These are phyloP conservation scores for Ifrita kowaldi DNA, from an alignment of 2,113 vertebrate genomes.

Conservation along the genomic window DNA sequence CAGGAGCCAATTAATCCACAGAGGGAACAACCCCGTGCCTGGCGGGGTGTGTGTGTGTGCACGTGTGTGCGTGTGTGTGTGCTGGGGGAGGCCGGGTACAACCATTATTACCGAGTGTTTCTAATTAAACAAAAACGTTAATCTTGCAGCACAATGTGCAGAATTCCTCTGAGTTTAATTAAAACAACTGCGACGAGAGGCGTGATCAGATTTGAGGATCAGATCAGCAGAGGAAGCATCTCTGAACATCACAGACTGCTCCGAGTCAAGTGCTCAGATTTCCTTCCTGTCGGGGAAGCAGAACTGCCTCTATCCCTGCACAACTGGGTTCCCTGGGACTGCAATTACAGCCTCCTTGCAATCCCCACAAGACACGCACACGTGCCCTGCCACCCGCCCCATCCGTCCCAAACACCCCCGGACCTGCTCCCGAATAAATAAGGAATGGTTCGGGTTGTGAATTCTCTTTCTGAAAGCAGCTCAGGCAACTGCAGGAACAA, in stretches of 20 bases:
- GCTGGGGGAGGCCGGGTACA: neutral
- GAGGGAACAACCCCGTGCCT: neutral
- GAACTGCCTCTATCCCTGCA: neutral
- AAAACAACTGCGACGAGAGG: conserved; percentile 65
- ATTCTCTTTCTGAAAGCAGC: neutral
- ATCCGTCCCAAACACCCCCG: neutral
- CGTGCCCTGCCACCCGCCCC: neutral
- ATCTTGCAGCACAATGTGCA: conserved; percentile 57
- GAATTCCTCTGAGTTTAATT: conserved; percentile 76
- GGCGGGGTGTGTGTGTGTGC: neutral
- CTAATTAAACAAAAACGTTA: conserved; percentile 77
- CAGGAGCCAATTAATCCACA: neutral
- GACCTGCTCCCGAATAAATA: neutral
- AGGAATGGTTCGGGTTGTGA: neutral
- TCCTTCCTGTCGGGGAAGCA: conserved; percentile 26
- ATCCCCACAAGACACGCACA: neutral
- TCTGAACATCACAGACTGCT: neutral
- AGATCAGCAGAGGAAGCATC: neutral
- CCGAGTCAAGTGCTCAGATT: neutral
- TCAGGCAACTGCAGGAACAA: neutral
- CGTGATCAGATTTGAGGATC: conserved; percentile 48
- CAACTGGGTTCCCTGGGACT: neutral
- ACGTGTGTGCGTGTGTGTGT: neutral
- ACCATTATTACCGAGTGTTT: neutral
- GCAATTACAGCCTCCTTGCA: neutral